Evolutionary conservation across 2,113 vertebrate genomes (phyloP), one percentile per base, ranked within the genome.

Genomic region (Aptenodytes forsteri): DNA sequence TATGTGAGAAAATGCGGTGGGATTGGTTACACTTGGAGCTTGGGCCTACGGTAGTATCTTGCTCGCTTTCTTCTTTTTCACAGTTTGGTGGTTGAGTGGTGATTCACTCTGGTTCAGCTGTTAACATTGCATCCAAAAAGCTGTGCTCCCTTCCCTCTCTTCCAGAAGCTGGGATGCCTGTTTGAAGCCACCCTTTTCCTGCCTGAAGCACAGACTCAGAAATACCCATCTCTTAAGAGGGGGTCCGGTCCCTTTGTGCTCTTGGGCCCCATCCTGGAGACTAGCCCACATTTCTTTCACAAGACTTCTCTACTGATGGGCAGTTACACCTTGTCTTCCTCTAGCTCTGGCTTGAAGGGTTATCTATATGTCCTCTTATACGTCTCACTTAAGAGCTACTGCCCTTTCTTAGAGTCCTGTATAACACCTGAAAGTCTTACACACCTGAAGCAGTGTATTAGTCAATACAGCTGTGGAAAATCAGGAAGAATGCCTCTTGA

Each of bases 181-280:
- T 42, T 13, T 47, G 26, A 89, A 62, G 23, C 44, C 9, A 4
- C 6, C 27, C 10, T 75, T 6, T 36, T 62, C 8, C 17, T 71
- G 47, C 26, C 32, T 44, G 26, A 56, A 87, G 47, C n/a, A 55
- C 3, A 32, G 23, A 18, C 18, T 67, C 18, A 47, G 46, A 66
- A 77, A 77, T 20, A 32, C 1, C 15, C 32, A 8, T 12, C 13
- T 47, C 17, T 20, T 19, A 13, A 17, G 18, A 73, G 54, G 9
- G 7, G 14, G 21, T 18, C 7, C 8, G 17, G 38, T n/a, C n/a
- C 13, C 11, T 29, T 0, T 27, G 6, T 75, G 34, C 1, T 65
- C 36, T 17, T 44, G 16, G 67, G 34, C 8, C 5, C 50, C 11
- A 22, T 14, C 27, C 47, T 75, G 22, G 19, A 75, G 23, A 62